Evolutionary conservation across 2,113 vertebrate species (phyloP).

Genomic region (Scartelaos histophorus): DNA sequence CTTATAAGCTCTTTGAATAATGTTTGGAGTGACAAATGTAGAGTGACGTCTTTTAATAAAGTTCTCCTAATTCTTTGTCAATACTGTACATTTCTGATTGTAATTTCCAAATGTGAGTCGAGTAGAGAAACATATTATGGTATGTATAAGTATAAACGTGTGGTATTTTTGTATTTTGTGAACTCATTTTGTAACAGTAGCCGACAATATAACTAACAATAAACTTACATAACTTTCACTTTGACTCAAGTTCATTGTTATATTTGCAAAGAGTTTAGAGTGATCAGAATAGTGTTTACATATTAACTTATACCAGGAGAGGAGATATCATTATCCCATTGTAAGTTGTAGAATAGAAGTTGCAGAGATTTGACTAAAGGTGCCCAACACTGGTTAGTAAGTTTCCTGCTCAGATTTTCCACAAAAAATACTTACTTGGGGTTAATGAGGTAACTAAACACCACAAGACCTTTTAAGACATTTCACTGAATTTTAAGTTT

Average conservation of each 20-base stretch:
- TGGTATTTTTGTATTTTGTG: background rate
- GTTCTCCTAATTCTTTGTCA: background rate
- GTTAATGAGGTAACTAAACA: no score
- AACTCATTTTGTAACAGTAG: background rate
- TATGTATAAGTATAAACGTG: background rate
- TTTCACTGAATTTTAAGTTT: no score
- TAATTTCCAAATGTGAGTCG: background rate
- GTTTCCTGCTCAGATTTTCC: no score
- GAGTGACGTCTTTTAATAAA: background rate
- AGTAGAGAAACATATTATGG: background rate
- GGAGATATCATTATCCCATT: background rate
- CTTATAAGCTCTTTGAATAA: conserved; percentile 27
- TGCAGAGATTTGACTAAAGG: no score
- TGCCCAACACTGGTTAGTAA: no score
- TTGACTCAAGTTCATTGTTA: background rate
- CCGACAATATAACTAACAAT: conserved; percentile 1
- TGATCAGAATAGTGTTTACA: background rate
- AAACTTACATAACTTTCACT: conserved; percentile 6
- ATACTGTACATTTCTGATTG: background rate
- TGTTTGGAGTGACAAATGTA: conserved; percentile 10
- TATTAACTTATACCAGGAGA: background rate
- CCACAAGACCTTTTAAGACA: no score
- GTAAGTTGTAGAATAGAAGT: background rate
- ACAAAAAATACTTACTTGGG: no score
- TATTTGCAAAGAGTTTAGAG: background rate